Base-by-base conservation (phyloP, 1,140 invertebrate genomes). In the Drosophila azteca region DNA sequence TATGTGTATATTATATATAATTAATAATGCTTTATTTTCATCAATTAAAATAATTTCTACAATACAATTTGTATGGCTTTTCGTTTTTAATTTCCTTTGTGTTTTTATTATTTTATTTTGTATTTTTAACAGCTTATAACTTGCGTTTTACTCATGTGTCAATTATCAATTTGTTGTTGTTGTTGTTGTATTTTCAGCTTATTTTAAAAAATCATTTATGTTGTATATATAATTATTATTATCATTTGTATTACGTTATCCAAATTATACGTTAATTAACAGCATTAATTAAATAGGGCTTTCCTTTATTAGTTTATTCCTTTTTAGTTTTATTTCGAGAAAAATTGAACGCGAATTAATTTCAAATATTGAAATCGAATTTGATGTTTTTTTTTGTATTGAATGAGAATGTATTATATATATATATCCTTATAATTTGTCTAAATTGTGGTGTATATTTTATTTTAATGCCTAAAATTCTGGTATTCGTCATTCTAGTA, bases 11-110 rank as follows among this genome's bases (percentile, higher is more conserved):
- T 73, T 74, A 64, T 68, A 65, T 76, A 77, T 85, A 51, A 87
- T 75, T 85, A 87, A 88, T 87, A 82, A 87, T 87, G 75, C 71
- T 87, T 87, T 87, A 88, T 88, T 85, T 70, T 64, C 24, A 31
- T 76, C 65, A 81, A 81, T 82, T 78, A 76, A 76, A 76, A 76
- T 76, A 76, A 76, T 60, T 76, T 55, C 72, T 76, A 76, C 72
- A 76, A 76, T 76, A 76, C 71, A 75, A 66, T 79, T 88, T 88
- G 74, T 77, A 64, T 39, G 35, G 13, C 20, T 54, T 26, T 20
- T 22, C n/a, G 15, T 74, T 65, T 66, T 71, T 31, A 3, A 9
- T 9, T 31, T 31, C 17, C 17, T 31, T 9, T 80, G 77, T 83
- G 79, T 66, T 75, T 13, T 0, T 13, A 13, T 39, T 39, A 11